Base-by-base conservation (phyloP, 2,888 invertebrate genomes). In the Girardia tigrina region DNA sequence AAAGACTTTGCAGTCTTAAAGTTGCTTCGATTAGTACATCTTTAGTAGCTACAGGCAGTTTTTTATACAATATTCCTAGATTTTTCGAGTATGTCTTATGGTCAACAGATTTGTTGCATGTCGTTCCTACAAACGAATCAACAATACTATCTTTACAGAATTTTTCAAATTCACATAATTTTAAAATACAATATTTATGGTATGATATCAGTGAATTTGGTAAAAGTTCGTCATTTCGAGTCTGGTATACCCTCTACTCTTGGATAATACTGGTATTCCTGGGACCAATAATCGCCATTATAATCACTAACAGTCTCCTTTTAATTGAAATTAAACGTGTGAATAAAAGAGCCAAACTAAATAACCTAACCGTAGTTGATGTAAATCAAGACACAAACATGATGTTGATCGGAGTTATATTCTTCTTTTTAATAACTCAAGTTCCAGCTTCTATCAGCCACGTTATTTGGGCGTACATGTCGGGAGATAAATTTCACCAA, bases 161-260 rank as follows among this genome's bases (percentile, higher is more conserved):
- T n/a, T 8, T 16, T 8, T 20, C 56, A 4, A 16, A 56, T 56
- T 20, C 56, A 20, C 56, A 56, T 20, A 20, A 20, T 23, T n/a
- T 56, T 2, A 56, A 56, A 56, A 56, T 56, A 2, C 8, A 56
- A 56, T 56, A 56, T 56, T 20, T 23, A 6, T 56, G 56, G 56
- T 77, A 56, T 12, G 26, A 77, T 28, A 28, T 73, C 36, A 42
- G 74, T 29, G 16, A 28, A 26, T 74, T 26, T 71, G 74, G 77
- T 26, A 36, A 29, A 28, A 80, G 79, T 75, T 77, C 79, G 71
- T 56, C 56, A n/a, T 56, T 56, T 56, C 4, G 56, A 56, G 23
- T 56, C 4, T 56, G 56, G 56, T 56, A 56, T 56, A 56, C 56
- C 23, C 56, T 56, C n/a, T 56, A 56, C n/a, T 56, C 56, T 56